Percentiles rank a stretch among this genome's conserved stretches.
phyloP scores from a whole-genome alignment of 2,797 vertebrate species.

The Danio albolineatus region DNA sequence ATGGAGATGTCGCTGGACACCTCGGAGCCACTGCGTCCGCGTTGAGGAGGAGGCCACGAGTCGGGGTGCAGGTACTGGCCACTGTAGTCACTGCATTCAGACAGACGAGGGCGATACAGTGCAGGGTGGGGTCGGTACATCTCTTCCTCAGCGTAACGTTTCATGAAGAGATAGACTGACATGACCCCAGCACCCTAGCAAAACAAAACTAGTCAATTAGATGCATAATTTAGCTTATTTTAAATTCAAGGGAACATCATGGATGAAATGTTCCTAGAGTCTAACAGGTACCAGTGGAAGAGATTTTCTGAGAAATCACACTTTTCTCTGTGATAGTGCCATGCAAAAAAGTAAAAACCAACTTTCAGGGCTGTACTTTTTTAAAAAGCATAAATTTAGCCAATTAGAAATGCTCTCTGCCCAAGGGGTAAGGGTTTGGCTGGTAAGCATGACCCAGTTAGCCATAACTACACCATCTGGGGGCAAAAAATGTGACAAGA shows the following conservation, averaged over 20 bases:
- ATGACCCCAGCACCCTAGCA: conserved; percentile 90
- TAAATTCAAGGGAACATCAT: background rate
- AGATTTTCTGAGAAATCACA: conserved; percentile 1
- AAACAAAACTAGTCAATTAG: background rate
- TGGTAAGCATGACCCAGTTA: conserved; percentile 15
- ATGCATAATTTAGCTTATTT: background rate
- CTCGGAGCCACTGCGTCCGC: conserved; percentile 87
- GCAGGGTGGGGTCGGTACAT: conserved; percentile 88
- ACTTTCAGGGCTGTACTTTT: background rate
- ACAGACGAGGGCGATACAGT: conserved; percentile 92
- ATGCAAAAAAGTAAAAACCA: background rate
- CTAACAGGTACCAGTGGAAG: background rate
- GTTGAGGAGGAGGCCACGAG: conserved; percentile 83
- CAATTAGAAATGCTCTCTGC: background rate
- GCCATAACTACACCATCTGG: conserved; percentile 8
- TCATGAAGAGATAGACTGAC: conserved; percentile 96
- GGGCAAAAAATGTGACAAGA: background rate
- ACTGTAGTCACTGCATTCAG: conserved; percentile 92
- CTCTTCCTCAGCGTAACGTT: conserved; percentile 92
- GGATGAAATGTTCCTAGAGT: background rate
- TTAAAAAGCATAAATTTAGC: background rate
- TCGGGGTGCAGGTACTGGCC: conserved; percentile 92
- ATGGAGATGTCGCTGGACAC: conserved; percentile 93
- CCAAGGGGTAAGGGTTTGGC: conserved; percentile 6
- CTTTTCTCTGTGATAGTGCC: background rate